Conservation (phyloP, 2,113 vertebrate genomes). For the Heterochromis multidens region DNA sequence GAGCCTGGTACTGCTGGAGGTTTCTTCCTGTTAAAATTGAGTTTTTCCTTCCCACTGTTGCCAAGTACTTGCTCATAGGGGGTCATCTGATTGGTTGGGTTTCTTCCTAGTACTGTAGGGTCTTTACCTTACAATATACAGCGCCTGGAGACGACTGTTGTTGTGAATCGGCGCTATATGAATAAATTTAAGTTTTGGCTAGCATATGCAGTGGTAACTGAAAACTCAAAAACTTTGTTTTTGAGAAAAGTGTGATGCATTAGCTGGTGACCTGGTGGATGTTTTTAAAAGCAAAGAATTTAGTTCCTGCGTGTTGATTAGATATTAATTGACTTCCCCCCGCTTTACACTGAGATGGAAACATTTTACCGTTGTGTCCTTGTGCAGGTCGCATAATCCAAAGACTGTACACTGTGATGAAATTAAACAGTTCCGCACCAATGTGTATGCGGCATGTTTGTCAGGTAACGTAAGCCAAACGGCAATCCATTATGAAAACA, state of each 20-base stretch:
- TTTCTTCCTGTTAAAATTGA: background rate
- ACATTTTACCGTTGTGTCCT: conserved; percentile 14
- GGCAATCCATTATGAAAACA: conserved; percentile 35
- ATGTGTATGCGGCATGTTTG: background rate
- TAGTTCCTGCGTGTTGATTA: background rate
- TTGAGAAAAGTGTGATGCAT: background rate
- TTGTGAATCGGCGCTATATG: background rate
- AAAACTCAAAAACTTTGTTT: background rate
- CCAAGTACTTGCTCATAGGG: background rate
- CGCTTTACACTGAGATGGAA: background rate
- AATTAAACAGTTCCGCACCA: background rate
- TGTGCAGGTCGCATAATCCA: background rate
- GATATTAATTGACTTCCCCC: conserved; percentile 6
- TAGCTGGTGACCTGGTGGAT: background rate
- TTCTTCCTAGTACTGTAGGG: background rate
- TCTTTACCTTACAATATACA: background rate
- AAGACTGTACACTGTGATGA: background rate
- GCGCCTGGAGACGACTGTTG: background rate
- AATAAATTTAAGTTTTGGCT: background rate
- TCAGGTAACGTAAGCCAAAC: conserved; percentile 5
- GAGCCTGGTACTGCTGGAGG: background rate
- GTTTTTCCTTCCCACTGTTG: background rate
- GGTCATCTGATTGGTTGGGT: background rate
- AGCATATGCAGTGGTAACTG: background rate
- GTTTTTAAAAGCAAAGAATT: background rate